Conservation (phyloP, 2,888 invertebrate genomes). For the Limenitis camilla region DNA sequence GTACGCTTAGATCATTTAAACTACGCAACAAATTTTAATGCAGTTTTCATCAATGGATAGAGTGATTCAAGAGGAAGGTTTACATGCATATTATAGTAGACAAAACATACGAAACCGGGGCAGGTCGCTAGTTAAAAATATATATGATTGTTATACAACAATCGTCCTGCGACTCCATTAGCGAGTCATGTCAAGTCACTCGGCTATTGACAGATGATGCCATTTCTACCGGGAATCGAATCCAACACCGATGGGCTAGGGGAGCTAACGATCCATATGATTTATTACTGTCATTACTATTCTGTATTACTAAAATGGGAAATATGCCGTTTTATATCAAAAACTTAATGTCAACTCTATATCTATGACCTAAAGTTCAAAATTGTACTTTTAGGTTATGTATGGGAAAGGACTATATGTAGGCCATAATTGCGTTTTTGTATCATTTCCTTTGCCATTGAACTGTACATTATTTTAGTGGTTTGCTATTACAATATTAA, state of each 20-base stretch:
- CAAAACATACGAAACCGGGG: neutral
- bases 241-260: slow-evolving; percentile 58
- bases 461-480: slow-evolving; percentile 27
- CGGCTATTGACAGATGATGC: slow-evolving; percentile 72
- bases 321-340: slow-evolving; percentile 38
- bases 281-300: slow-evolving; percentile 72
- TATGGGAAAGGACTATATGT: slow-evolving; percentile 39
- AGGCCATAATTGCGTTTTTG: slow-evolving; percentile 56
- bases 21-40: too few relatives aligned
- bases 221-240: slow-evolving; percentile 72
- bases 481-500: slow-evolving; percentile 3
- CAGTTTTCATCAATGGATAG: too few relatives aligned
- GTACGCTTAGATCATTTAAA: too few relatives aligned
- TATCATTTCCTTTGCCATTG: slow-evolving; percentile 43
- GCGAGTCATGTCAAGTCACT: slow-evolving; percentile 69
- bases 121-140: neutral
- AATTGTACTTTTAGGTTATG: slow-evolving; percentile 9
- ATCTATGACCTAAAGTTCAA: neutral
- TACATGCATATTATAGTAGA: too few relatives aligned
- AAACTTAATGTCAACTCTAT: slow-evolving; percentile 25
- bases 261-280: slow-evolving; percentile 72
- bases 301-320: slow-evolving; percentile 40
- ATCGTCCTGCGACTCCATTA: slow-evolving; percentile 67
- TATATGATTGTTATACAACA: slow-evolving; percentile 44
- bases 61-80: too few relatives aligned